These are phyloP conservation scores for Arctia plantaginis DNA, from an alignment of 2,888 invertebrate species.

Conservation along the genomic window DNA sequence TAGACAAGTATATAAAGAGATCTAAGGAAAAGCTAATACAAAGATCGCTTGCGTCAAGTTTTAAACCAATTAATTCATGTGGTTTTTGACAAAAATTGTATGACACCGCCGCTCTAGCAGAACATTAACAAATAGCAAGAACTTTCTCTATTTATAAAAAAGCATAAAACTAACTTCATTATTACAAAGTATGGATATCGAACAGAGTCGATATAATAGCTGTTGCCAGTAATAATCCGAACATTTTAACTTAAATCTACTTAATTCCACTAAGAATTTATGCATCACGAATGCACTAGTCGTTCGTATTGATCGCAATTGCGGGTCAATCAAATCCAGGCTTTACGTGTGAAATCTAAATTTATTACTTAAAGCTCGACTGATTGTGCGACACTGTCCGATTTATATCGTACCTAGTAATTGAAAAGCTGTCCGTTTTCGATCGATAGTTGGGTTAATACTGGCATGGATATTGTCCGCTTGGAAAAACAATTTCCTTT, in stretches of 20 bases:
- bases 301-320: conserved; percentile 34
- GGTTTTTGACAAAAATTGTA: not conserved
- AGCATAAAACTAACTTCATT: not conserved
- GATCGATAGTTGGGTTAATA: conserved; percentile 32
- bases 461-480: not conserved
- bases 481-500: not conserved
- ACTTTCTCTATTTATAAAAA: not conserved
- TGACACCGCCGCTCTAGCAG: not conserved
- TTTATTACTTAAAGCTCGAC: conserved; percentile 63
- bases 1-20: not conserved
- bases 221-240: not conserved
- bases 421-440: conserved; percentile 48
- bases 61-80: not conserved
- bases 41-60: not conserved
- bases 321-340: conserved; percentile 46
- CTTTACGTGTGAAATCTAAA: conserved; percentile 60
- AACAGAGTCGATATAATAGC: not conserved
- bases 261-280: conserved; percentile 23
- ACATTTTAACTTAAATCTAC: not conserved
- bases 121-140: not conserved
- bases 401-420: conserved; percentile 53
- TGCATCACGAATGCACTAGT: conserved; percentile 28
- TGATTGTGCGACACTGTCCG: conserved; percentile 54
- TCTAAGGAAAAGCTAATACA: not conserved
- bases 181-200: not conserved